Base-by-base conservation (phyloP, 2,113 vertebrate species). In the Hipposideros armiger region DNA sequence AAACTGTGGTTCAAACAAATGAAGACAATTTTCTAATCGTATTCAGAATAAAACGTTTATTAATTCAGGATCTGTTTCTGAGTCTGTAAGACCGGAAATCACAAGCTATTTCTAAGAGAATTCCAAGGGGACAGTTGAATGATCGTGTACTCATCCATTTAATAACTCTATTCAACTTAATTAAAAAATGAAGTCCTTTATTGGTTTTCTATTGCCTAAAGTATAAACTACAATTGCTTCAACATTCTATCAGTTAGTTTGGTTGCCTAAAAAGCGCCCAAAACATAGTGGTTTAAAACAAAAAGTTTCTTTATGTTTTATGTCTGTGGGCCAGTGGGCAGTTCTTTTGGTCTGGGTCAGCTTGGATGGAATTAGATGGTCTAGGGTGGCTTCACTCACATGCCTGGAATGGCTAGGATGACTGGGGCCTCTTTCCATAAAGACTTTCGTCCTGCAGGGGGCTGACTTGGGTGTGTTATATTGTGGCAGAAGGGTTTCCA, bases 181-280 rank as follows among this genome's bases (percentile, higher is more conserved):
- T 89, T 87, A 78, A 90, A 36, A 92, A 86, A 81, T 62, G 36
- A n/a, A 56, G 64, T 95, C 8, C 89, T 91, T 74, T 78, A 40
- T 19, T 76, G 11, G 8, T 58, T 95, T 95, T 85, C 30, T 28
- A 80, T 85, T 67, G 16, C 58, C 22, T 93, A 82, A 52, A 70
- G 30, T 81, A 69, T 84, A 88, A 84, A 89, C 8, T 32, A 11
- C 30, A 87, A 20, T 93, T 86, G 40, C 17, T 95, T 74, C 90
- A 81, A 93, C 45, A 76, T 90, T 90, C 17, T 93, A 4, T 67
- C 15, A 56, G 66, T 62, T 56, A 52, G 20, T 58, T 91, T 62
- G n/a, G 40, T 5, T 78, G 50, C 26, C 73, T 88, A 74, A 60
- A 69, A 81, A 47, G 2, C 22, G 66, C 8, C 5, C 1, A 60